Conservation (phyloP, 1,140 invertebrate species). For the Aphelenchoides besseyi region DNA sequence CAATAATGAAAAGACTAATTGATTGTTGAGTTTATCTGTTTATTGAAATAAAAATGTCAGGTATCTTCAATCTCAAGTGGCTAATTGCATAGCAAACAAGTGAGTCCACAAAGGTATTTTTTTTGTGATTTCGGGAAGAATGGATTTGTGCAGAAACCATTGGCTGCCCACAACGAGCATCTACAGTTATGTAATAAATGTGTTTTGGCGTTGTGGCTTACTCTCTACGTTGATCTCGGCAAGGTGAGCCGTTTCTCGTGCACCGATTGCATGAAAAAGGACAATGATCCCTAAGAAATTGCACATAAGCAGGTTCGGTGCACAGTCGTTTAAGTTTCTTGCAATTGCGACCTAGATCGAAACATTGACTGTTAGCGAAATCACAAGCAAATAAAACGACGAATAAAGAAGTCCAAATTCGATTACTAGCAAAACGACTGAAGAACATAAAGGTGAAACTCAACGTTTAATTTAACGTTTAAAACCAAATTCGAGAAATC, state of each 20-base stretch:
- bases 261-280: neutral
- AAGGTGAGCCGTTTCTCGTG: neutral
- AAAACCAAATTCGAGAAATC: neutral
- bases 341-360: neutral
- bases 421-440: too few species aligned
- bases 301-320: neutral
- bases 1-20: neutral
- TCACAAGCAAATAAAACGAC: neutral
- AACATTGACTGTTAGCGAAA: neutral
- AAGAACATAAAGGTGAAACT: neutral
- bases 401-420: neutral
- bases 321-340: neutral
- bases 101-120: neutral
- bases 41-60: constrained; percentile 1
- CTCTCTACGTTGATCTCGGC: neutral
- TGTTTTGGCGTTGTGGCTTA: neutral
- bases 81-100: constrained; percentile 1
- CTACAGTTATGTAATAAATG: neutral
- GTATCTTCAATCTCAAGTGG: neutral
- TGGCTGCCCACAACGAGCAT: neutral
- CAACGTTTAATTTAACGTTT: neutral
- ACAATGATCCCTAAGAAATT: constrained; percentile 5
- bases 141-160: neutral
- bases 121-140: neutral
- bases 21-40: neutral